These are phyloP conservation scores for Teleopsis dalmanni DNA, from an alignment of 1,140 invertebrate species.

Conservation along the genomic window DNA sequence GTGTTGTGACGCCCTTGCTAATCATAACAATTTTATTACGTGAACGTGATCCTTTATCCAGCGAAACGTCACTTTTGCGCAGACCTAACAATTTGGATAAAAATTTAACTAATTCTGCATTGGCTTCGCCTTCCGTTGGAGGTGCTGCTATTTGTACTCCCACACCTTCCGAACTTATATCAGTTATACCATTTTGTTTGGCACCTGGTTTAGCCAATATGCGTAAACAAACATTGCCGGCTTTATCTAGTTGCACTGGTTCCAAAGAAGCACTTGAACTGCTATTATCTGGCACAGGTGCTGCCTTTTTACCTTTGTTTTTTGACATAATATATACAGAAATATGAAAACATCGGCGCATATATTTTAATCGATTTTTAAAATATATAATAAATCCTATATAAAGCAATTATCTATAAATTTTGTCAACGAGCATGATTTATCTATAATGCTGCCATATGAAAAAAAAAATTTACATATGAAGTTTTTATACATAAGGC, in stretches of 20 bases:
- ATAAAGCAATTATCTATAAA: too few relatives aligned
- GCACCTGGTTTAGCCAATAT: conserved; percentile 70
- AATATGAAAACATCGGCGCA: conserved; percentile 14
- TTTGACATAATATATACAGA: conserved; percentile 27
- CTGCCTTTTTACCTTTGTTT: conserved; percentile 29
- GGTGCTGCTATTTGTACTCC: conserved; percentile 67
- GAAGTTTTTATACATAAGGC: too few relatives aligned
- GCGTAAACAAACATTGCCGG: conserved; percentile 53
- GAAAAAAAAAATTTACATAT: too few relatives aligned
- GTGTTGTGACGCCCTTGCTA: conserved; percentile 30
- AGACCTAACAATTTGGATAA: conserved; percentile 58
- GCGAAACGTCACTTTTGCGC: conserved; percentile 59
- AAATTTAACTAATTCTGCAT: conserved; percentile 65
- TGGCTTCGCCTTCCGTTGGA: conserved; percentile 72
- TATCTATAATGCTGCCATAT: too few relatives aligned
- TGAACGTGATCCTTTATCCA: conserved; percentile 49
- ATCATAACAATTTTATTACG: conserved; percentile 41
- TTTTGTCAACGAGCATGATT: too few relatives aligned
- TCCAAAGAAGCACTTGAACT: conserved; percentile 16
- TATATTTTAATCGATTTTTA: conserved; percentile 11
- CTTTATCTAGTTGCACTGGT: conserved; percentile 51
- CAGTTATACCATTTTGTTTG: conserved; percentile 63
- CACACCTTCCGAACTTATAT: conserved; percentile 45
- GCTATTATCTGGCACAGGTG: conserved; percentile 6
- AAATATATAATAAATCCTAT: too few relatives aligned